A percentile compares a stretch with the other conserved stretches of the same genome.
Conservation (phyloP, 2,113 vertebrate species). For the Mormyrus lacerda region DNA sequence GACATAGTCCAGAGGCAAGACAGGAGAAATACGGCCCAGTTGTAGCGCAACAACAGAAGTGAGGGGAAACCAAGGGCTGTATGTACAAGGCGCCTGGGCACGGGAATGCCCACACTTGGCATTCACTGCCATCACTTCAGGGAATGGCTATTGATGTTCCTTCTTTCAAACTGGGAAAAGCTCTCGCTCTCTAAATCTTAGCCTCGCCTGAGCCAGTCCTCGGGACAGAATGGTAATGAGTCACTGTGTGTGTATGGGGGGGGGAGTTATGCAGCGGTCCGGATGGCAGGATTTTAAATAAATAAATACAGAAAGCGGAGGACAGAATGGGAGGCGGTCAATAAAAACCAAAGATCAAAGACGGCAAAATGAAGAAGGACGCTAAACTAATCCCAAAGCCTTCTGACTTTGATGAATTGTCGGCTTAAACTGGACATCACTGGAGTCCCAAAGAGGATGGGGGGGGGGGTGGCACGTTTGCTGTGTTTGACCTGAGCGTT, state of each 20-base stretch:
- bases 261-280: neutral
- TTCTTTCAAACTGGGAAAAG: conserved; percentile 9
- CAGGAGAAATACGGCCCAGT: neutral
- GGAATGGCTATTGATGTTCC: conserved; percentile 3
- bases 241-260: neutral
- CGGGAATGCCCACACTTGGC: neutral
- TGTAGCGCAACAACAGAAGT: neutral
- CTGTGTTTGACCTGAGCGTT: neutral
- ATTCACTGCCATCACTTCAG: neutral
- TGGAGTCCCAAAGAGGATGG: neutral
- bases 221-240: conserved; percentile 18
- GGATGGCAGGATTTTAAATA: neutral
- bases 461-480: neutral
- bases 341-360: neutral
- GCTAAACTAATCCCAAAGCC: neutral
- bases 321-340: neutral
- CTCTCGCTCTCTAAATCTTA: neutral
- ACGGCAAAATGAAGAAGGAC: neutral
- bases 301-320: neutral
- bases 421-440: neutral
- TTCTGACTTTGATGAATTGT: neutral
- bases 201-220: neutral
- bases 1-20: neutral
- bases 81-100: neutral
- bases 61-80: neutral